Conservation (phyloP, 2,113 vertebrate genomes). For the Mesoclemmys tuberculata region DNA sequence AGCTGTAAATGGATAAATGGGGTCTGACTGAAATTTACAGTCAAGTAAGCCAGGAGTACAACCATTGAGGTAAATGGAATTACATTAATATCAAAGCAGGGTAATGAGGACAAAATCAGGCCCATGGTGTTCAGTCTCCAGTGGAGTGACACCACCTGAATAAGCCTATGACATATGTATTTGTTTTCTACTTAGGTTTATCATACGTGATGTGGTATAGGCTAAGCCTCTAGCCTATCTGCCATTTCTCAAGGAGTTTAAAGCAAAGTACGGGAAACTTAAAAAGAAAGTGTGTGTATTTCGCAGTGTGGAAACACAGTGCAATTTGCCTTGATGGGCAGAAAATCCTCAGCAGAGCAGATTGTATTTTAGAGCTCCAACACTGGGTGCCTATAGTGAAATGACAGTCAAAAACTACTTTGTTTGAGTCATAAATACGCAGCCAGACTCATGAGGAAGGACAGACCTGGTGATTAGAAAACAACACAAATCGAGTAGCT, state of each 20-base stretch:
- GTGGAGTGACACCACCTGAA: fast-evolving
- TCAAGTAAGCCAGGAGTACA: not conserved
- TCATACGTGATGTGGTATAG: not conserved
- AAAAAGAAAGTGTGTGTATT: not conserved
- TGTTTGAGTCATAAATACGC: not conserved
- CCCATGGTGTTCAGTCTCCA: not conserved
- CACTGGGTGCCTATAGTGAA: not conserved
- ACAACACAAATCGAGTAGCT: not conserved
- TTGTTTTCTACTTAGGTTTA: not conserved
- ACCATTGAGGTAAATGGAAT: not conserved
- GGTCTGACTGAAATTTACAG: not conserved
- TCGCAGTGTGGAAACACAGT: not conserved
- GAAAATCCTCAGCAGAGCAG: not conserved
- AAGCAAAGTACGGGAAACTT: not conserved
- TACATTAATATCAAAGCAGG: not conserved
- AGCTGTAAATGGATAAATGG: not conserved
- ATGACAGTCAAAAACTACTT: fast-evolving
- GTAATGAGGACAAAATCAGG: not conserved
- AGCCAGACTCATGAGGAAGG: not conserved
- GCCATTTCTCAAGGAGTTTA: not conserved
- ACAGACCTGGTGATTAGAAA: fast-evolving
- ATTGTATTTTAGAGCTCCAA: not conserved
- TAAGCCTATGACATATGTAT: not conserved
- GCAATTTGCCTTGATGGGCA: not conserved
- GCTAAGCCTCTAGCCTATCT: not conserved